Evolutionary conservation across 2,113 vertebrate genomes (phyloP).

Genomic region (Chrysochloris asiatica): DNA sequence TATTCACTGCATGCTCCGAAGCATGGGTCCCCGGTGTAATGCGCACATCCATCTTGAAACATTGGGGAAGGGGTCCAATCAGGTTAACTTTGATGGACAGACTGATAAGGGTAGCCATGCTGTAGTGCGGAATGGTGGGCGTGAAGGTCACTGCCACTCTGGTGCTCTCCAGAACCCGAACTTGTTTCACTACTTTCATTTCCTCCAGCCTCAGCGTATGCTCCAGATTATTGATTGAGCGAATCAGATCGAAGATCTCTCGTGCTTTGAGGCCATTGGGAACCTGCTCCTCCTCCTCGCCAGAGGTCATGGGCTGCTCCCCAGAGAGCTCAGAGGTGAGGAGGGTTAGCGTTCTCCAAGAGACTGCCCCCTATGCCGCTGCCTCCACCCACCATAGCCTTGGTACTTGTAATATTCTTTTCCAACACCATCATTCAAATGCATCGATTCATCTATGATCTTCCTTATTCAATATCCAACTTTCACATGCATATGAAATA

Average conservation of each 20-base stretch:
- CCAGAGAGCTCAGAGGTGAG: constrained; percentile 88
- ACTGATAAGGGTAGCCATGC: constrained; percentile 98
- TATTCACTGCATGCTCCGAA: constrained; percentile 98
- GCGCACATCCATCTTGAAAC: constrained; percentile 98
- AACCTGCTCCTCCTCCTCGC: constrained; percentile 89
- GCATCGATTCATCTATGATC: too few relatives aligned
- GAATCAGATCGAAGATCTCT: constrained; percentile 94
- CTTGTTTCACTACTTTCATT: constrained; percentile 95
- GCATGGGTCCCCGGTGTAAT: constrained; percentile 95
- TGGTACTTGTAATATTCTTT: too few relatives aligned
- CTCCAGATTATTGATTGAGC: constrained; percentile 96
- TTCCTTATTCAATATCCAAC: too few relatives aligned
- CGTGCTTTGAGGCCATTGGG: constrained; percentile 88
- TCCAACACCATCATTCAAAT: too few relatives aligned
- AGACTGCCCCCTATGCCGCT: constrained; percentile 70
- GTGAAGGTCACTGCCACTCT: constrained; percentile 94
- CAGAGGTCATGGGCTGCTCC: constrained; percentile 86
- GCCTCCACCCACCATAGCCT: constrained; percentile 68
- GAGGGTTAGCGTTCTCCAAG: constrained; percentile 90
- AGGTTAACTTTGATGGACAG: constrained; percentile 98
- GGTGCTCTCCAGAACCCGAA: constrained; percentile 89
- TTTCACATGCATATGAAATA: too few relatives aligned
- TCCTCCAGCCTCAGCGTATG: constrained; percentile 96
- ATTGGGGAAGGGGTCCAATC: constrained; percentile 92
- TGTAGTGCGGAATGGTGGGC: constrained; percentile 98